A percentile compares a stretch with the other conserved stretches of the same genome.
Conservation (phyloP, 2,797 vertebrate genomes). For the Mico argentatus region DNA sequence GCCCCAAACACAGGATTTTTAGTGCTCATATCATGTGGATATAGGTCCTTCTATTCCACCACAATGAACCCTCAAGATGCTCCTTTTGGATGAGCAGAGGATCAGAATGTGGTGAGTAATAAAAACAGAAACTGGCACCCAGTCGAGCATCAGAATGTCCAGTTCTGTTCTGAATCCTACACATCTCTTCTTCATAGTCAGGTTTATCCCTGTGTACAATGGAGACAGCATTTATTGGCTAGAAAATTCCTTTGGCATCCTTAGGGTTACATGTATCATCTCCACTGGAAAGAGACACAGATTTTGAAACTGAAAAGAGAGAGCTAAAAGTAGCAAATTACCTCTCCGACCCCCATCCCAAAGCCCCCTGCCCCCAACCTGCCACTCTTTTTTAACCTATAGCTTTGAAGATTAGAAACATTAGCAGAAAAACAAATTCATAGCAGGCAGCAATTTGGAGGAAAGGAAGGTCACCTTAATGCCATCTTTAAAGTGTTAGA, state of each 20-base stretch:
- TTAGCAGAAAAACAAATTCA: slow-evolving; percentile 3
- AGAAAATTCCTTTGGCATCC: not conserved
- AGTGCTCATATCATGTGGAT: not conserved
- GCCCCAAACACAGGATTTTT: not conserved
- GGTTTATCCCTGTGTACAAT: not conserved
- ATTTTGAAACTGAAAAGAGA: slow-evolving; percentile 36
- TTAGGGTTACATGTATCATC: not conserved
- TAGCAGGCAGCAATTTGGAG: not conserved
- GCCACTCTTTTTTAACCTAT: not conserved
- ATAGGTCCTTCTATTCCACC: not conserved
- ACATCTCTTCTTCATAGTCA: not conserved
- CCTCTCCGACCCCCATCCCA: fast-evolving
- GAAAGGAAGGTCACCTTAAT: not conserved
- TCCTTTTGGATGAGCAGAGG: not conserved
- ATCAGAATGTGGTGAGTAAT: not conserved
- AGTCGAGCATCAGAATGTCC: not conserved
- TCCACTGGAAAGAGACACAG: not conserved
- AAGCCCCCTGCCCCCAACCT: not conserved
- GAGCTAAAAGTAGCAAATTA: not conserved
- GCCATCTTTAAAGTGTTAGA: slow-evolving; percentile 11
- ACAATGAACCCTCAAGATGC: not conserved
- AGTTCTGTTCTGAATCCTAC: not conserved
- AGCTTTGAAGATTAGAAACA: slow-evolving; percentile 1
- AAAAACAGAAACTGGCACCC: not conserved
- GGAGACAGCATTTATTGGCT: not conserved